A percentile compares a stretch with the other conserved stretches of the same genome.
Conservation (phyloP, 2,113 vertebrate genomes). For the Pandion haliaetus region DNA sequence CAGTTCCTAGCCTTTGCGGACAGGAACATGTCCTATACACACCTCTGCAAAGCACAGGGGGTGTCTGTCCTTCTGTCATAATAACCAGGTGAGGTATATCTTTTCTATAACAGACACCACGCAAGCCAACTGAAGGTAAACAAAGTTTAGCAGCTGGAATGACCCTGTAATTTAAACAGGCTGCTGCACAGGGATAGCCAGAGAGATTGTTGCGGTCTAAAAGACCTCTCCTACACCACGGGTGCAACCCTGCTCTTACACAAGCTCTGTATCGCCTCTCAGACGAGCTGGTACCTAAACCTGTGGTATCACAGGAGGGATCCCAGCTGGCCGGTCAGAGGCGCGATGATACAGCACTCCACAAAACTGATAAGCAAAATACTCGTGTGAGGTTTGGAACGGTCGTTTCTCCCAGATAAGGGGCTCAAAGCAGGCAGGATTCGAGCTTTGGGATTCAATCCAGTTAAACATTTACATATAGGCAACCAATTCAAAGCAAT, state of each 20-base stretch:
- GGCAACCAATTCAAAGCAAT: background rate
- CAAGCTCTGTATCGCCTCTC: background rate
- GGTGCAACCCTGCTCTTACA: background rate
- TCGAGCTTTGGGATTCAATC: too few species aligned
- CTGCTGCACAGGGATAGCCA: background rate
- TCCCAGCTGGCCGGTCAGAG: background rate
- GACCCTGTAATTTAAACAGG: too few species aligned
- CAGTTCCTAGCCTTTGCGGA: background rate
- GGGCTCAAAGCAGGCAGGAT: background rate
- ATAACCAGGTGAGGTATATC: rapidly evolving
- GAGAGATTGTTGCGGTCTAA: too few species aligned
- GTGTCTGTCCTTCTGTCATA: background rate
- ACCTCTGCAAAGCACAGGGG: rapidly evolving
- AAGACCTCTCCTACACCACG: rapidly evolving
- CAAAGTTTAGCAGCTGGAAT: background rate
- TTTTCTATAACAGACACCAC: rapidly evolving
- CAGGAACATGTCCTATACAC: rapidly evolving
- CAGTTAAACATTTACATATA: background rate
- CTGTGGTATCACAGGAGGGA: too few species aligned
- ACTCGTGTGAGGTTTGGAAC: too few species aligned
- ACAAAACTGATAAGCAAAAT: rapidly evolving
- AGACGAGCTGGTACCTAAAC: background rate
- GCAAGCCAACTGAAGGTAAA: background rate
- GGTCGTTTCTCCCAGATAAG: background rate
- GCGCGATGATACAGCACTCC: background rate